Evolutionary conservation across 2,797 vertebrate species (phyloP), one percentile per base, ranked within the genome.

Genomic region (Delichon dasypus): DNA sequence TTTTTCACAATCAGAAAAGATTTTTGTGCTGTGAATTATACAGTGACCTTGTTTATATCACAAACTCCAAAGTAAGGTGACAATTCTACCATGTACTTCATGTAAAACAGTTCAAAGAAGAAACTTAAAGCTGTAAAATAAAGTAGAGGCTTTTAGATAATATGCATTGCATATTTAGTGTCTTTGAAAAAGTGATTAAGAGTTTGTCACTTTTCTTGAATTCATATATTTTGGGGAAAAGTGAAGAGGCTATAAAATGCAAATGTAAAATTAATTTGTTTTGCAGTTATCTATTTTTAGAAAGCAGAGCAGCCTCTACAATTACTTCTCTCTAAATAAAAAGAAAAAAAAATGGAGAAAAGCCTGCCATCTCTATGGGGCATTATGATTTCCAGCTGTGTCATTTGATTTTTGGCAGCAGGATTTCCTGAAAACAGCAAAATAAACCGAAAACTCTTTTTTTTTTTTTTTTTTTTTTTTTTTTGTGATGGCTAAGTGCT

Each of bases 31-130:
- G 44, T 79, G 80, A 75, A 86, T 89, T 92, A 68, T 65, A 47
- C 45, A 88, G 44, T 84, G 70, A 85, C 85, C 81, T 95, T 92
- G 62, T 94, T 93, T 95, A 85, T 90, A 78, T 83, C 55, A 82
- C 60, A 75, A 89, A 53, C 27, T 93, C 38, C 38, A 90, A 82
- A 93, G 71, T 64, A 91, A 61, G 22, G 29, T 83, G 72, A 54
- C 34, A 89, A 34, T 88, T 86, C 77, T 91, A 51, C 76, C 66
- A 65, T 53, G 64, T 76, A 71, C 73, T 87, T 70, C 2, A 32
- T 66, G 44, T 75, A 83, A 87, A 91, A 67, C 9, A 48, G 91
- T 86, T 85, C 42, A 81, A 85, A 64, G 30, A 84, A 48, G 27
- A 85, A 84, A 53, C 23, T 36, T 86, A 62, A 47, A 50, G 8